These are phyloP conservation scores for Callyntrura guangdongensis DNA, from an alignment of 2,888 invertebrate genomes.

Conservation along the genomic window DNA sequence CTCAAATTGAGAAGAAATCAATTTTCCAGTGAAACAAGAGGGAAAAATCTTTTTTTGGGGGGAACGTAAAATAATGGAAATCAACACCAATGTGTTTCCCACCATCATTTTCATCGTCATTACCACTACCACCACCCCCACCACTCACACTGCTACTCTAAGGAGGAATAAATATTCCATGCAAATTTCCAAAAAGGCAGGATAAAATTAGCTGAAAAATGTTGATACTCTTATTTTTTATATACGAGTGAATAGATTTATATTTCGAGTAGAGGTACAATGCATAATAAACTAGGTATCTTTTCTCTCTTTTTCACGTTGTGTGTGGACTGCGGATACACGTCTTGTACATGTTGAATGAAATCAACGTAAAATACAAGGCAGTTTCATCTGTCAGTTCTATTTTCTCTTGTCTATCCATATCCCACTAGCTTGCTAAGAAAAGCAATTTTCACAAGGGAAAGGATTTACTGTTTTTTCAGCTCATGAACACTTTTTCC, in stretches of 20 bases:
- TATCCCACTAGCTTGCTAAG: constrained; percentile 55
- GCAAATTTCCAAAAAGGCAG: constrained; percentile 76
- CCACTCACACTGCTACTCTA: constrained; percentile 17
- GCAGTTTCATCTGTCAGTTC: constrained; percentile 79
- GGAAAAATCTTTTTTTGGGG: constrained; percentile 31
- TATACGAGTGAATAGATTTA: constrained; percentile 9
- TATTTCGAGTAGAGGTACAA: constrained; percentile 29
- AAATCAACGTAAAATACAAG: constrained; percentile 77
- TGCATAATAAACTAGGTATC: constrained; percentile 2
- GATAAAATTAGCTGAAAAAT: constrained; percentile 73
- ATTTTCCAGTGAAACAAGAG: constrained; percentile 61
- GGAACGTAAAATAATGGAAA: constrained; percentile 43
- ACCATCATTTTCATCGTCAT: constrained; percentile 17
- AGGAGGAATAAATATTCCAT: constrained; percentile 78
- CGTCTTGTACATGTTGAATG: constrained; percentile 53
- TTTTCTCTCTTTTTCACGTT: neutral
- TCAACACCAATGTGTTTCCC: constrained; percentile 25
- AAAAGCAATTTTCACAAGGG: constrained; percentile 78
- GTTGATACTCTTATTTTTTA: constrained; percentile 63
- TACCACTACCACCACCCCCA: neutral
- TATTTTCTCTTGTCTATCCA: constrained; percentile 78
- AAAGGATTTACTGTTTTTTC: constrained; percentile 68
- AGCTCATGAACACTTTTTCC: constrained; percentile 58
- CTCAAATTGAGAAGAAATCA: constrained; percentile 70
- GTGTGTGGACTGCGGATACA: neutral